Base-by-base conservation (phyloP, 2,113 vertebrate genomes). In the Mesitornis unicolor region DNA sequence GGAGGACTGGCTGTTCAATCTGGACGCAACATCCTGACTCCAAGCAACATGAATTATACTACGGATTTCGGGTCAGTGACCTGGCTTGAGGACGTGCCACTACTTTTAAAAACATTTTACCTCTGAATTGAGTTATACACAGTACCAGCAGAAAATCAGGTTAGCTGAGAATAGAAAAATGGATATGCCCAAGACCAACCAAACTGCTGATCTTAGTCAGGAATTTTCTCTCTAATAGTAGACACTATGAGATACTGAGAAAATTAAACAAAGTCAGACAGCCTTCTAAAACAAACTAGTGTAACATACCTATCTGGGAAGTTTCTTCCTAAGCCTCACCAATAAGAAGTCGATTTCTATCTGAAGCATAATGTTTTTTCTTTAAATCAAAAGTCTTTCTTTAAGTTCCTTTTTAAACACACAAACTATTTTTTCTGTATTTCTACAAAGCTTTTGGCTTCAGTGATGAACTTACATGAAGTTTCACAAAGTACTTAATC, bases 11-110 rank as follows among this genome's bases (percentile, higher is more conserved):
- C n/a, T 26, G 6, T 45, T 95, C 48, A 64, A 17, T 43, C 40
- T 79, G 53, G 19, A 60, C 1, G 0, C 28, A 60, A 68, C 2
- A 6, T 11, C 69, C 61, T 73, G 53, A 85, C 70, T n/a, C 84
- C 63, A 51, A 65, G 56, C 22, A 69, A 88, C 8, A 5, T 1
- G 38, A 80, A 83, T 90, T 83, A 77, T 43, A n/a, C n/a, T 17
- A 28, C 3, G 35, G 76, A 77, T 88, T 77, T 74, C 42, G 53
- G 70, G 89, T 64, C 54, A 89, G 42, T 47, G 16, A 59, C 43
- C 69, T 48, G 31, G 63, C 45, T 74, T 0, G 0, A 80, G 45
- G 63, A 91, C 0, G 0, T 74, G 33, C 18, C 29, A 47, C 45
- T 54, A 50, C 63, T 85, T 91, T 57, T 50, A 76, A 78, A 82